A percentile compares a stretch with the other conserved stretches of the same genome.
phyloP scores from a whole-genome alignment of 2,113 vertebrate genomes.

The Saguinus midas region DNA sequence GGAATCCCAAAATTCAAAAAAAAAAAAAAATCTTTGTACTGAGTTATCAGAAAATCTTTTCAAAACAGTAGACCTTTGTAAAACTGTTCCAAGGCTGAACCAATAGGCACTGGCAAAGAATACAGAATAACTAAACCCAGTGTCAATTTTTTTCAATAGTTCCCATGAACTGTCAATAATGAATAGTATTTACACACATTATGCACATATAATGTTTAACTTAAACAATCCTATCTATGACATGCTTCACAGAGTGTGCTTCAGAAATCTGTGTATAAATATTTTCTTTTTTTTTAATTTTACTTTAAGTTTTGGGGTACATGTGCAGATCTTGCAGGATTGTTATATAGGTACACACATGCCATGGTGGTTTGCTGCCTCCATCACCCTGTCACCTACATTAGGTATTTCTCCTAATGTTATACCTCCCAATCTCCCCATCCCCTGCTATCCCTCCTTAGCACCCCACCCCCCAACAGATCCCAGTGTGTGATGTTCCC shows the following conservation, averaged over 20 bases:
- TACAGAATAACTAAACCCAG: not conserved
- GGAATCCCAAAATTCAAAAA: not conserved
- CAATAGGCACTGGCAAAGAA: not conserved
- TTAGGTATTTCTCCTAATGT: too few species aligned
- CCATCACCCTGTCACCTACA: too few species aligned
- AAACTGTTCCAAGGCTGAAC: not conserved
- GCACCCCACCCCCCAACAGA: too few species aligned
- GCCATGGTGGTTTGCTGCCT: too few species aligned
- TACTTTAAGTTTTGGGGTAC: too few species aligned
- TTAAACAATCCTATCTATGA: not conserved
- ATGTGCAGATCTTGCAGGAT: too few species aligned
- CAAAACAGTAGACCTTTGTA: not conserved
- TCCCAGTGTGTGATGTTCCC: too few species aligned
- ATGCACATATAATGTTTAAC: not conserved
- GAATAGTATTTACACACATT: not conserved
- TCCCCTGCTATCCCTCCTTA: too few species aligned
- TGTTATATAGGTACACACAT: too few species aligned
- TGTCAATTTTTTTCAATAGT: not conserved
- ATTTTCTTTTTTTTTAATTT: not conserved
- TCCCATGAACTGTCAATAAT: not conserved
- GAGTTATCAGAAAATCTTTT: not conserved
- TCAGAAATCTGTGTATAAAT: not conserved
- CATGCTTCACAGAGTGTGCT: not conserved
- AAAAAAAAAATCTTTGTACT: not conserved
- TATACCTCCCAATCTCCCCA: too few species aligned